Evolutionary conservation across 2,113 vertebrate genomes (phyloP).

Genomic region (Colius striatus): DNA sequence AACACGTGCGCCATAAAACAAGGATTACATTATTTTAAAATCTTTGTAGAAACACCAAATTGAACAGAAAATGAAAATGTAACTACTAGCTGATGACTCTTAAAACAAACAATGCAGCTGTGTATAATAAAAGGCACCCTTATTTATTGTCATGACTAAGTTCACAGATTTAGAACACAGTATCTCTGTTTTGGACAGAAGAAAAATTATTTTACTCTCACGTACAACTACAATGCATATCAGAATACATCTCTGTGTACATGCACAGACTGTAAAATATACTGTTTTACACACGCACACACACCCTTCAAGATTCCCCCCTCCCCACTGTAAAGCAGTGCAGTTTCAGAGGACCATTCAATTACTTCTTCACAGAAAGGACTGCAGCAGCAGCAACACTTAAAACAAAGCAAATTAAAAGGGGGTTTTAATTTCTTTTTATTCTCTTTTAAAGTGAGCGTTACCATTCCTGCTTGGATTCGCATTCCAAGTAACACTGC

Average conservation of each 20-base stretch:
- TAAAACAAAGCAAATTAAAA: constrained; percentile 38
- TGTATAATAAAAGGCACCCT: constrained; percentile 67
- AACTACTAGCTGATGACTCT: constrained; percentile 50
- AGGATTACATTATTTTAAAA: constrained; percentile 37
- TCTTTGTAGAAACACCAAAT: constrained; percentile 30
- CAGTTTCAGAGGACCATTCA: constrained; percentile 59
- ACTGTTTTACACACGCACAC: constrained; percentile 6
- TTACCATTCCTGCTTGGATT: not conserved
- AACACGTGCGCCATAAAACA: constrained; percentile 58
- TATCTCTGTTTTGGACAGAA: constrained; percentile 50
- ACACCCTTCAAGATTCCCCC: not conserved
- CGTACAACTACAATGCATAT: constrained; percentile 41
- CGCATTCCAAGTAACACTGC: not conserved
- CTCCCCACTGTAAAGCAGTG: not conserved
- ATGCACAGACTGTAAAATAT: constrained; percentile 7
- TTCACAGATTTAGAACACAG: constrained; percentile 62
- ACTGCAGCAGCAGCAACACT: constrained; percentile 14
- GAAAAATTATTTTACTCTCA: constrained; percentile 64
- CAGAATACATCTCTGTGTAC: constrained; percentile 36
- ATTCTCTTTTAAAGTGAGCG: not conserved
- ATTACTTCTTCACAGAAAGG: constrained; percentile 18
- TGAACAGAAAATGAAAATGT: constrained; percentile 61
- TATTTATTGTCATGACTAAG: constrained; percentile 66
- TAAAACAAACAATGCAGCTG: constrained; percentile 68
- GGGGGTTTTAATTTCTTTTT: not conserved